Percentiles rank a stretch among this genome's conserved stretches.
These are phyloP conservation scores for Pelochelys cantorii DNA, from an alignment of 2,797 vertebrate species.

Conservation along the genomic window DNA sequence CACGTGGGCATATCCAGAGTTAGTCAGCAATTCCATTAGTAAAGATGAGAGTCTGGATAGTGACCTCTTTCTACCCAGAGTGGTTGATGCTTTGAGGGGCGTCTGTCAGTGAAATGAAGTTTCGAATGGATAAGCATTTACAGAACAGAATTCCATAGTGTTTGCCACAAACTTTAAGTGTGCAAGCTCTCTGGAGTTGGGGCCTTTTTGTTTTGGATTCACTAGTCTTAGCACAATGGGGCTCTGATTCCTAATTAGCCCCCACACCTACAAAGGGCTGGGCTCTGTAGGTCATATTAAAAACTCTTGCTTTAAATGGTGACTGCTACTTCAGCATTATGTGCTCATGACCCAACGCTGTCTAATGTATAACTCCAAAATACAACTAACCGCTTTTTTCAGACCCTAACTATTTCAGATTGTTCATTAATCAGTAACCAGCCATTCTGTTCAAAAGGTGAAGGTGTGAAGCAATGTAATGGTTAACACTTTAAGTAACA, in stretches of 20 bases:
- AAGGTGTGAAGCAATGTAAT: conserved; percentile 58
- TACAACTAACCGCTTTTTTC: conserved; percentile 67
- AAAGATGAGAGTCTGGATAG: not conserved
- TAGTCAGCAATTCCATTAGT: not conserved
- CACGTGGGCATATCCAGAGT: not conserved
- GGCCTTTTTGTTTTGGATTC: not conserved
- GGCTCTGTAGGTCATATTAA: conserved; percentile 63
- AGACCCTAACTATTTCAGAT: conserved; percentile 73
- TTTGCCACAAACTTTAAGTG: not conserved
- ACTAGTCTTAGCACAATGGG: conserved; percentile 24
- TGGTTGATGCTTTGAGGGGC: fast-evolving
- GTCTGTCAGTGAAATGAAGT: not conserved
- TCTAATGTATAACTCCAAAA: conserved; percentile 74
- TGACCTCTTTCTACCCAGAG: not conserved
- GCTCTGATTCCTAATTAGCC: not conserved
- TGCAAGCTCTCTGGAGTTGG: not conserved
- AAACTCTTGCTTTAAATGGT: conserved; percentile 16
- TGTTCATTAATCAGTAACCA: conserved; percentile 75
- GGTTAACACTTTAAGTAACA: conserved; percentile 52
- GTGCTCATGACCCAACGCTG: conserved; percentile 57
- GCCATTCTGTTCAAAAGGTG: conserved; percentile 64
- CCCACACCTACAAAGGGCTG: conserved; percentile 35
- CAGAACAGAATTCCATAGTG: not conserved
- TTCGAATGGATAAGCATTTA: not conserved
- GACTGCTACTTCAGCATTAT: conserved; percentile 68